Base-by-base conservation (phyloP, 2,888 invertebrate genomes). In the Limenitis camilla region DNA sequence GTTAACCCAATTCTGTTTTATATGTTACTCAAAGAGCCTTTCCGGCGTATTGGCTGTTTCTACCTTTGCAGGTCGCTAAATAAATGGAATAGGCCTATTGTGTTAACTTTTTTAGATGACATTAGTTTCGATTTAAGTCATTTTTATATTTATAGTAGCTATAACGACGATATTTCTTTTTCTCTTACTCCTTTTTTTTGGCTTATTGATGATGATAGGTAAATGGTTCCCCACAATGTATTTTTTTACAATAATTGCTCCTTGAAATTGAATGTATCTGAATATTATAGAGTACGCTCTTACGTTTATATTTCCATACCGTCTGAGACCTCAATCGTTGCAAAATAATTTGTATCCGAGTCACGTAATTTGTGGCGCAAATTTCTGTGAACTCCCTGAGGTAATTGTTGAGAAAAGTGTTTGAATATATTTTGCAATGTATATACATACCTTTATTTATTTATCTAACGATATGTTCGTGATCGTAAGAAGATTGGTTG, bases 1-100 rank as follows among this genome's bases (percentile, higher is more conserved):
- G 74, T 77, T 78, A 78, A 81, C 80, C 77, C 69, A 72, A 74
- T 76, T 70, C 51, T 56, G 49, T 44, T 57, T 60, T 60, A 59
- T 66, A 59, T 63, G 63, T 61, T 62, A 59, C 56, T 57, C 53
- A 53, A 53, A 60, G 55, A 49, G 53, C 52, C 56, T 57, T 56
- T 41, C 40, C 7, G 41, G 49, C 40, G 53, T 55, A 60, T 56
- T 55, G 56, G 52, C 55, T 48, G 56, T 55, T 54, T 50, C 53
- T 58, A 57, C 55, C 59, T 58, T 60, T 51, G 53, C 56, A 55
- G 56, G 53, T 62, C 57, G 59, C 56, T 60, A 61, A 64, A 61
- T 57, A 59, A 56, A 59, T 56, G 56, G 58, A 52, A 59, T 54
- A 52, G 61, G 55, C 49, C 51, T 51, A 53, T 53, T 55, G 59